These are phyloP conservation scores for Myrmophylax atrothorax DNA, from an alignment of 2,113 vertebrate genomes.

Conservation along the genomic window DNA sequence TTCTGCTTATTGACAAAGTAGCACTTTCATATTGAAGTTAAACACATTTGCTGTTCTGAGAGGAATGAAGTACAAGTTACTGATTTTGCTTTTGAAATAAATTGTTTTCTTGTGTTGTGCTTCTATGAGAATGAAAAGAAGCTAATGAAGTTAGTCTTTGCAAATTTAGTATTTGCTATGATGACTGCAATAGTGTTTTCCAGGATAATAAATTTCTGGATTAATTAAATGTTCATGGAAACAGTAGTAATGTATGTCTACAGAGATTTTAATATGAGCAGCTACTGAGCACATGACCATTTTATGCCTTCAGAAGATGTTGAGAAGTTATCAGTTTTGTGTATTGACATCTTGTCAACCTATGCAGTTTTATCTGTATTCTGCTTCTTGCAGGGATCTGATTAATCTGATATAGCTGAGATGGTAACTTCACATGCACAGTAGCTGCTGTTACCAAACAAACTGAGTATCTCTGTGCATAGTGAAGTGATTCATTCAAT, in stretches of 20 bases:
- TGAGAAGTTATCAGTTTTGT: neutral
- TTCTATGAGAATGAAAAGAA: neutral
- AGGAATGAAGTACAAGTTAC: neutral
- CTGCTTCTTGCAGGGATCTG: neutral
- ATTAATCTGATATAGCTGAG: constrained; percentile 13
- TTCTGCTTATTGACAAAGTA: neutral
- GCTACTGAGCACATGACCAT: neutral
- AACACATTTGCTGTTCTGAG: neutral
- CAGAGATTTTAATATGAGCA: neutral
- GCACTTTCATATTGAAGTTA: neutral
- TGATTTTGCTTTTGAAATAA: neutral
- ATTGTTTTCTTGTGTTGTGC: neutral
- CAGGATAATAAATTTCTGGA: neutral
- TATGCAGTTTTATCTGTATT: neutral
- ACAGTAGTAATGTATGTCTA: neutral
- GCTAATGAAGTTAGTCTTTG: neutral
- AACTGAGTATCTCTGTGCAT: neutral
- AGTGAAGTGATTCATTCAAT: neutral
- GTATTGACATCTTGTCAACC: constrained; percentile 28
- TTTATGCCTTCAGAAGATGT: constrained; percentile 1
- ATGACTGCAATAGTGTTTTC: neutral
- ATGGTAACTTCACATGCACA: constrained; percentile 19
- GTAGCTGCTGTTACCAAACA: constrained; percentile 38
- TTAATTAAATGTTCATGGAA: neutral
- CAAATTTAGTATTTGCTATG: neutral